Evolutionary conservation across 35 echinoderm and acorn worm species (phyloP).

Genomic region (Hemicentrotus pulcherrimus): DNA sequence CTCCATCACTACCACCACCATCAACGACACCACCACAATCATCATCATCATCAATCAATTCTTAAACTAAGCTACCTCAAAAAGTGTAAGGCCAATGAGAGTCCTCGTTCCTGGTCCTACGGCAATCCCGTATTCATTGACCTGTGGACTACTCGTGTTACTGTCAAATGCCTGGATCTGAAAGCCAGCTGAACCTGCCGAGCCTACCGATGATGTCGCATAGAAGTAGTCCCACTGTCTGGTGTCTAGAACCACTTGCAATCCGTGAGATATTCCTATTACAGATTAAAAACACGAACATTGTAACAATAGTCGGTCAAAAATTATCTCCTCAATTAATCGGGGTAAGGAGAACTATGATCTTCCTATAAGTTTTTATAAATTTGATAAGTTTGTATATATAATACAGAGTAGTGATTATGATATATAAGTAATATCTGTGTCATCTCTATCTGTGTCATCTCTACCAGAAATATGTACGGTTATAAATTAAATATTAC

Average conservation of each 20-base stretch:
- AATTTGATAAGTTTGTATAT: no score
- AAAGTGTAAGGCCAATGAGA: slow-evolving; percentile 28
- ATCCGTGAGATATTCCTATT: not conserved
- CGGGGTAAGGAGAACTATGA: no score
- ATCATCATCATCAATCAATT: not conserved
- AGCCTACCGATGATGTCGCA: not conserved
- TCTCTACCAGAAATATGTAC: no score
- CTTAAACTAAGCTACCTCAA: not conserved
- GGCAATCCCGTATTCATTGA: slow-evolving; percentile 46
- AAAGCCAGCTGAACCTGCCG: not conserved
- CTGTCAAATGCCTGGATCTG: slow-evolving; percentile 37
- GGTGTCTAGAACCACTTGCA: slow-evolving; percentile 25
- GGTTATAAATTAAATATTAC: no score
- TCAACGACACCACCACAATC: not conserved
- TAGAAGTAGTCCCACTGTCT: slow-evolving; percentile 51
- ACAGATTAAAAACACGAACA: not conserved
- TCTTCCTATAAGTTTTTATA: no score
- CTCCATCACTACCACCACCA: not conserved
- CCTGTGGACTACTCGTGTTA: not conserved
- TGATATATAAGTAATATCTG: no score
- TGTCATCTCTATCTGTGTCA: no score
- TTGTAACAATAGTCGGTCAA: no score
- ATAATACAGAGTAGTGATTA: no score
- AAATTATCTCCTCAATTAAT: no score
- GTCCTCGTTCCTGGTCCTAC: slow-evolving; percentile 41